Percentiles rank a stretch among this genome's conserved stretches.
These are phyloP conservation scores for Fregetta grallaria DNA, from an alignment of 2,113 vertebrate genomes.

Conservation along the genomic window DNA sequence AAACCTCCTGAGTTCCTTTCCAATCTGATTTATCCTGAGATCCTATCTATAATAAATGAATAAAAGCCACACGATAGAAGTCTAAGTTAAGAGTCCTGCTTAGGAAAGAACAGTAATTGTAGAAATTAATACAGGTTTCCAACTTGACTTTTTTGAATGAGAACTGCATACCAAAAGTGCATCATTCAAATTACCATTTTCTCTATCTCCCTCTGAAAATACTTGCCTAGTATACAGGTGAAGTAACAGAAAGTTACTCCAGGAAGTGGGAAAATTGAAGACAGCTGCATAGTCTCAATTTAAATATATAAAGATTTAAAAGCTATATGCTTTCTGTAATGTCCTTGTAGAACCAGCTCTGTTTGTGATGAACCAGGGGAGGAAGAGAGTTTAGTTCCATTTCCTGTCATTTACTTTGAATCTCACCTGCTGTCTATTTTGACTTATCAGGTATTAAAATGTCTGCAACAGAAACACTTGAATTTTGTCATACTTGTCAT, in stretches of 20 bases:
- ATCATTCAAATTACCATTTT: not conserved
- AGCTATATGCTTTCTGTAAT: not conserved
- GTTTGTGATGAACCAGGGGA: not conserved
- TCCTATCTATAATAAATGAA: not conserved
- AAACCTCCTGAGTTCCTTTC: not conserved
- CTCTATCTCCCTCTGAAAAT: not conserved
- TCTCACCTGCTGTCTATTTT: not conserved
- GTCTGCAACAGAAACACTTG: not conserved
- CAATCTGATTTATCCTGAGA: not conserved
- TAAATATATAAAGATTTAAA: not conserved
- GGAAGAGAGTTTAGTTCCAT: not conserved
- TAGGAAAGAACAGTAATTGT: not conserved
- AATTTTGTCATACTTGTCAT: not conserved
- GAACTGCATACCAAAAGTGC: not conserved
- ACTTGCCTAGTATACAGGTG: not conserved
- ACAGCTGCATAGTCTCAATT: not conserved
- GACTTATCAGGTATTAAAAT: not conserved
- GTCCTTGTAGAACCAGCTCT: not conserved
- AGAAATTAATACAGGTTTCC: not conserved
- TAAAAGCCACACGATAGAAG: not conserved
- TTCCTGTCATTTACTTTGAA: slow-evolving; percentile 5
- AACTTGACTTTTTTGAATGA: not conserved
- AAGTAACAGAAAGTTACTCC: not conserved
- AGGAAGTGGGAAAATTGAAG: not conserved
- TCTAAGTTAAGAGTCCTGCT: not conserved